These are phyloP conservation scores for Taxidea taxus DNA, from an alignment of 2,113 vertebrate genomes.

Conservation along the genomic window DNA sequence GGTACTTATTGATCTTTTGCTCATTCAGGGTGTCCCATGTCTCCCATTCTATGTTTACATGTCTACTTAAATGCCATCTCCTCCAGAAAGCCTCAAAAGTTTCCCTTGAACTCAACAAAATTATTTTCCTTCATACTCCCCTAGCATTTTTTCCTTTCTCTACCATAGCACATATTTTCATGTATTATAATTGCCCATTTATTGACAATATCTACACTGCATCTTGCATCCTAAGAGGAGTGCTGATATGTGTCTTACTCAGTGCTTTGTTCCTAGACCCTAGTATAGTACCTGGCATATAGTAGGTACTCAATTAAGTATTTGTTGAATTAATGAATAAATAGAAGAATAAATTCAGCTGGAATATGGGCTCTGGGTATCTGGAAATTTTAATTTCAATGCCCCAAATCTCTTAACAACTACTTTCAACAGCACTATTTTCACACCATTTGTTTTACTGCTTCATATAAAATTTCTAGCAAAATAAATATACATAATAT, in stretches of 20 bases:
- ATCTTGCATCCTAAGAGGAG: neutral
- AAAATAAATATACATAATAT: neutral
- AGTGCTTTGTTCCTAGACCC: neutral
- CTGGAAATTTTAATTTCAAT: slow-evolving; percentile 15
- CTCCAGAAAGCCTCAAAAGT: neutral
- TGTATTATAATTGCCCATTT: neutral
- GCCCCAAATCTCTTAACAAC: neutral
- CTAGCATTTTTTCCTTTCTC: neutral
- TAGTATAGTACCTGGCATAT: neutral
- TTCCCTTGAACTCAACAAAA: neutral
- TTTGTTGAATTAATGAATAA: neutral
- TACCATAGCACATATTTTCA: neutral
- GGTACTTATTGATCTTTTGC: neutral
- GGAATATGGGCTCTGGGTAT: neutral
- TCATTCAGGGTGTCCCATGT: neutral
- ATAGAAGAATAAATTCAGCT: neutral
- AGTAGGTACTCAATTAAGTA: neutral
- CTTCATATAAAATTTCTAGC: neutral
- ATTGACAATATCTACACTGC: neutral
- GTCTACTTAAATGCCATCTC: neutral
- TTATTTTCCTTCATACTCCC: neutral
- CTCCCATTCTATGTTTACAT: neutral
- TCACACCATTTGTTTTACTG: neutral
- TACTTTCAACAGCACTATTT: neutral
- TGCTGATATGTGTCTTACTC: neutral